Evolutionary conservation across 2,113 vertebrate species (phyloP), one percentile per base, ranked within the genome.

Genomic region (Micromys minutus): DNA sequence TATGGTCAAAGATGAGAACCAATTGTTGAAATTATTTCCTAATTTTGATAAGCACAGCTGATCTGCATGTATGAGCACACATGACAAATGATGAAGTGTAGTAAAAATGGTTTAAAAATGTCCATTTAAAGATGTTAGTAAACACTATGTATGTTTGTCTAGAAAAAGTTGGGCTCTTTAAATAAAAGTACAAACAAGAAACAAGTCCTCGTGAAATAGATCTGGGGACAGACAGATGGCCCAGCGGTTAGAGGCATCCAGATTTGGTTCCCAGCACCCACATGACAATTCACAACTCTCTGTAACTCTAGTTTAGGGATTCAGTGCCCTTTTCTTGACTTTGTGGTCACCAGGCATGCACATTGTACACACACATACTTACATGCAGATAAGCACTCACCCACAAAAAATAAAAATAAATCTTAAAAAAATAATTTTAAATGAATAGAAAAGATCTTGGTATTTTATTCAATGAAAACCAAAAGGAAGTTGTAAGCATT

Each of bases 51-150:
- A 79, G 31, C 47, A 11, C 76, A 36, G 31, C 36, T 80, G 52
- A 57, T 80, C 34, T 80, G 34, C 77, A 24, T n/a, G 34, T 5
- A 7, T 34, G 31, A 4, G 19, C 36, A 61, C 59, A 63, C 55
- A 83, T 13, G 24, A 4, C 39, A 63, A 63, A 31, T 63, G 24
- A 17, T 61, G 7, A 11, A 19, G 45, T 84, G 39, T 84, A 45
- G 39, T 45, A 63, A 63, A 84, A 61, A 16, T 45, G 34, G 34
- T 34, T 80, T 19, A 12, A 65, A 31, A n/a, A 55, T 26, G 8
- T 47, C 47, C 13, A 87, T 63, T 92, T 87, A 92, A 61, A 89
- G 91, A 71, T 80, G 76, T 57, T 75, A 89, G 83, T 61, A 83
- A 65, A 92, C 8, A 89, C 11, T 22, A 52, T 34, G 21, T 15